phyloP scores from a whole-genome alignment of 1,140 invertebrate species.

The Eulimnadia texana region DNA sequence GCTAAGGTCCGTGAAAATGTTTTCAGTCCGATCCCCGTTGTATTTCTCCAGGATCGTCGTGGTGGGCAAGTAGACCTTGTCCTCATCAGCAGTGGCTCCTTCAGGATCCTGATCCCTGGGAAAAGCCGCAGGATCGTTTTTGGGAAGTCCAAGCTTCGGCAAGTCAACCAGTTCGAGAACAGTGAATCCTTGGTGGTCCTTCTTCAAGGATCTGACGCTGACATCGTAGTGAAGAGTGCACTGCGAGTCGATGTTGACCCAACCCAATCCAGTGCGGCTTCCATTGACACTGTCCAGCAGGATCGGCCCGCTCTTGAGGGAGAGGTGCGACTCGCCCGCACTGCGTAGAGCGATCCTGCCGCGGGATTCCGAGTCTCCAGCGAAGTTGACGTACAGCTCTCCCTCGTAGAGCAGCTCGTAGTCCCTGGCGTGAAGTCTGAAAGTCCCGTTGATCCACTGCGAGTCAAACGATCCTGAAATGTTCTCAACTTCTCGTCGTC shows the following conservation, averaged over 20 bases:
- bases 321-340: constrained; percentile 56
- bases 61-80: constrained; percentile 9
- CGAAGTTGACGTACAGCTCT: constrained; percentile 56
- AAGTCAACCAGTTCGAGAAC: background rate
- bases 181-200: background rate
- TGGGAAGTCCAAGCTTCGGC: too few species aligned
- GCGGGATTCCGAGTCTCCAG: constrained; percentile 41
- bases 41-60: constrained; percentile 42
- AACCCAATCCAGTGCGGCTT: constrained; percentile 51
- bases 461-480: constrained; percentile 11
- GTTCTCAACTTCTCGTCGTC: constrained; percentile 10
- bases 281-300: constrained; percentile 30
- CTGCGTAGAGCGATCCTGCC: constrained; percentile 50
- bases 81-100: constrained; percentile 1
- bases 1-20: constrained; percentile 40
- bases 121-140: too few species aligned
- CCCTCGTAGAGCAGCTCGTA: constrained; percentile 64
- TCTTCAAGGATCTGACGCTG: constrained; percentile 20
- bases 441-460: constrained; percentile 42
- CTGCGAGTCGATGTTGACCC: constrained; percentile 62
- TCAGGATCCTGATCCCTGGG: background rate
- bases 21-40: constrained; percentile 40
- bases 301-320: constrained; percentile 33
- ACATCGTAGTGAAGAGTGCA: constrained; percentile 75
- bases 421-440: constrained; percentile 44